Evolutionary conservation across 2,888 invertebrate genomes (phyloP), one percentile per base, ranked within the genome.

Genomic region (Eueremaeus valkanovi): DNA sequence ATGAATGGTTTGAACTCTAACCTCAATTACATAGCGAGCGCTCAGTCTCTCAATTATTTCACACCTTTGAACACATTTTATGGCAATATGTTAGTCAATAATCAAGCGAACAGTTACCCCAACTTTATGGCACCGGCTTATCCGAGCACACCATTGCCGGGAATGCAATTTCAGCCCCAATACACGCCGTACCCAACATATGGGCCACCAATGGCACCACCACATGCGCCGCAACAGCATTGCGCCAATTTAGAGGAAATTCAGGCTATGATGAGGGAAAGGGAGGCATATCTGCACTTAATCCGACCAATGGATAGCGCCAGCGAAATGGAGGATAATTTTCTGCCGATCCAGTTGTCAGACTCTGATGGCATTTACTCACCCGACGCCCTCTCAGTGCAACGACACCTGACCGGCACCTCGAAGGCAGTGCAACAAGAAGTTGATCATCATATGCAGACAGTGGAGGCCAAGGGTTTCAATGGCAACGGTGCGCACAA

Each of bases 291-390:
- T 61, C 58, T 75, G 2, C 75, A 40, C 0, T n/a, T 75, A 1
- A 58, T 72, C 24, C 31, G 61, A 0, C 66, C 66, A 24, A 72
- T 74, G n/a, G 79, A 79, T 33, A 79, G 77, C 72, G 55, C 76
- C 27, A 78, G 78, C 72, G 79, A 79, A 45, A n/a, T 36, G 1
- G 58, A 74, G 0, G 76, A 77, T 16, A 21, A 11, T 13, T 78
- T 68, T 66, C 74, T 78, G 18, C 79, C 78, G 1, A 79, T 79
- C 13, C 55, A 73, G 40, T 72, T 79, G 51, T 79, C 79, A 13
- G 79, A 79, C 36, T 78, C 77, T 11, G 78, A 78, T 58, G 75
- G 70, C 21, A 36, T 68, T 0, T 68, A 68, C 33, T 68, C 68
- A 3, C 40, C 68, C 18, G 68, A 68, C 5, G 11, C 36, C 2